These are phyloP conservation scores for Elaphurus davidianus DNA, from an alignment of 2,113 vertebrate genomes.

Conservation along the genomic window DNA sequence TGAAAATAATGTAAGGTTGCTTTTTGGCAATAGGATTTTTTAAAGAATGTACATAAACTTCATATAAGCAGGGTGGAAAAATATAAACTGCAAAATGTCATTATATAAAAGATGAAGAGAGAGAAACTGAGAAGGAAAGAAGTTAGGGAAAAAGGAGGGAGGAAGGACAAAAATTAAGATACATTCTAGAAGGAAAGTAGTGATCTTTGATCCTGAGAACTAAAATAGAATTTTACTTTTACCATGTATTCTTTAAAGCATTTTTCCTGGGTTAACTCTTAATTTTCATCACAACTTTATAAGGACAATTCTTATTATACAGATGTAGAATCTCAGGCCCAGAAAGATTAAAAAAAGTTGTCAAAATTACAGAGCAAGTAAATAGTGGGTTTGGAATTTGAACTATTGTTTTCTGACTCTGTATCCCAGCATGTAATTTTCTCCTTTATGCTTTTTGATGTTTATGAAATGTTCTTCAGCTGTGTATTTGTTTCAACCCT, in stretches of 20 bases:
- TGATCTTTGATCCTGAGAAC: not conserved
- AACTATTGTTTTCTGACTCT: not conserved
- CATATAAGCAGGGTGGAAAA: not conserved
- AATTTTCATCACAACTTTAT: not conserved
- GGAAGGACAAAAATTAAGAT: not conserved
- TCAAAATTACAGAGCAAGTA: not conserved
- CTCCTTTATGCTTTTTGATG: not conserved
- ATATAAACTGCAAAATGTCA: not conserved
- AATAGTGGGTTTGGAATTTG: not conserved
- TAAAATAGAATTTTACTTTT: not conserved
- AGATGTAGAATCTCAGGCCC: not conserved
- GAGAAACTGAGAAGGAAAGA: accelerated
- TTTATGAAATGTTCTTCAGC: not conserved
- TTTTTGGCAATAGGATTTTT: not conserved
- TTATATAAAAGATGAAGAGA: not conserved
- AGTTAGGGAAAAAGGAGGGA: not conserved
- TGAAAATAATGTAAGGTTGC: not conserved
- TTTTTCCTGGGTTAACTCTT: not conserved
- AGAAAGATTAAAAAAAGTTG: not conserved
- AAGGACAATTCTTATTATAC: not conserved
- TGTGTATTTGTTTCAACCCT: not conserved
- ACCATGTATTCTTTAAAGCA: not conserved
- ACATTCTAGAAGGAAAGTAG: not conserved
- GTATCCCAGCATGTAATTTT: not conserved
- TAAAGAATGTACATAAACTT: not conserved